Percentiles rank a stretch among this genome's conserved stretches.
Evolutionary conservation across 2,113 vertebrate species (phyloP).

Genomic region (Semicossyphus pulcher): DNA sequence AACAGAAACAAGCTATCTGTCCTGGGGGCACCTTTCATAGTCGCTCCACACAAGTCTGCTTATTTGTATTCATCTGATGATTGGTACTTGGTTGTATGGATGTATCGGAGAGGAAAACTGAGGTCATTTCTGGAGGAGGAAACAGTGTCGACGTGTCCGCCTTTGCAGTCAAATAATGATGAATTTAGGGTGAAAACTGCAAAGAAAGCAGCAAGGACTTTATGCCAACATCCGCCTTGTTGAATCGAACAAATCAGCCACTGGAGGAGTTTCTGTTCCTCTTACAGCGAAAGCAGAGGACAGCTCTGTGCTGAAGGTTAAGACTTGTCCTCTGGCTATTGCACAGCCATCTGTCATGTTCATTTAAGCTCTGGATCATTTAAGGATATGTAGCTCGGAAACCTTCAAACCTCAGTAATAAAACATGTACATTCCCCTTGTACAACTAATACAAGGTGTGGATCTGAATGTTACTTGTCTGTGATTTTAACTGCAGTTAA

Average conservation of each 20-base stretch:
- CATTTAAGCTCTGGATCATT: constrained; percentile 35
- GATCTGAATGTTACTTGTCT: constrained; percentile 9
- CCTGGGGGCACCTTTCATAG: background rate
- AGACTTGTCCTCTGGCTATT: constrained; percentile 34
- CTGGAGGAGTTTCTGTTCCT: constrained; percentile 1
- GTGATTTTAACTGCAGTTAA: constrained; percentile 9
- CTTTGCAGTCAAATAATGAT: constrained; percentile 38
- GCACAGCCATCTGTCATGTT: constrained; percentile 59
- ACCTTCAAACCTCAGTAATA: constrained; percentile 20
- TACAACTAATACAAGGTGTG: constrained; percentile 19
- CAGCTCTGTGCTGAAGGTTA: constrained; percentile 42
- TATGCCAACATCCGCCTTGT: constrained; percentile 1
- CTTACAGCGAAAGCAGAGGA: constrained; percentile 1
- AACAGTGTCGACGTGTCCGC: background rate
- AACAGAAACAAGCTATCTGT: constrained; percentile 18
- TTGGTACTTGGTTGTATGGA: background rate
- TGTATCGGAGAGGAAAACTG: background rate
- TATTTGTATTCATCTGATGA: constrained; percentile 35
- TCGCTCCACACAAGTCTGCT: background rate
- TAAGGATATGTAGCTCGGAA: constrained; percentile 12
- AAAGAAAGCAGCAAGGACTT: constrained; percentile 17
- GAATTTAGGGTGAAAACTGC: constrained; percentile 31
- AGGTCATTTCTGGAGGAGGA: background rate
- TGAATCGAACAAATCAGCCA: constrained; percentile 25
- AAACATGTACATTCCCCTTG: constrained; percentile 10